These are phyloP conservation scores for Henricia sp. DNA, from an alignment of 53 echinoderm and acorn worm species.

Conservation along the genomic window DNA sequence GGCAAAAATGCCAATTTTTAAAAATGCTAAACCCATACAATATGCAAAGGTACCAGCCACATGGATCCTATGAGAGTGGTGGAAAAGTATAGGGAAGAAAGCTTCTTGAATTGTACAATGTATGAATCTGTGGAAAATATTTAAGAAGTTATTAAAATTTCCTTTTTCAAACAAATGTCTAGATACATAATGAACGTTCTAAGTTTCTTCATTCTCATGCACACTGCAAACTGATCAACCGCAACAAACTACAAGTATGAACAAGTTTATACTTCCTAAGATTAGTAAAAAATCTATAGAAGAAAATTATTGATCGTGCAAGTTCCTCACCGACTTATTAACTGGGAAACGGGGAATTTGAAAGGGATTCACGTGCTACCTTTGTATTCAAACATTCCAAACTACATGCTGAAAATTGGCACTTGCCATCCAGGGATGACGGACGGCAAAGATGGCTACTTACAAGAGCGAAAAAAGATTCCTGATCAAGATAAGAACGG, in stretches of 20 bases:
- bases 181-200: no score
- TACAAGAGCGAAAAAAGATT: constrained; percentile 60
- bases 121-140: background rate
- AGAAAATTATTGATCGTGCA: background rate
- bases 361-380: background rate
- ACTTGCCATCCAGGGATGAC: background rate
- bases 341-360: no score
- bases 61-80: background rate
- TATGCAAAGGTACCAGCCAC: constrained; percentile 57
- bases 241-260: background rate
- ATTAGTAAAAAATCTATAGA: constrained; percentile 16
- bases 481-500: constrained; percentile 62
- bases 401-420: background rate
- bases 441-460: constrained; percentile 1
- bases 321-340: background rate
- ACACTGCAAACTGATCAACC: constrained; percentile 17
- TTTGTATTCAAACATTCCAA: background rate
- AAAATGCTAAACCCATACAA: background rate
- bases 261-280: background rate
- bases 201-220: constrained; percentile 27
- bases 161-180: background rate
- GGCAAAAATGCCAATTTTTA: no score
- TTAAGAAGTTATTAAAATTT: background rate
- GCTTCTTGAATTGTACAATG: background rate
- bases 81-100: background rate